phyloP scores from a whole-genome alignment of 2,888 invertebrate species.

The Dynastes grantii region DNA sequence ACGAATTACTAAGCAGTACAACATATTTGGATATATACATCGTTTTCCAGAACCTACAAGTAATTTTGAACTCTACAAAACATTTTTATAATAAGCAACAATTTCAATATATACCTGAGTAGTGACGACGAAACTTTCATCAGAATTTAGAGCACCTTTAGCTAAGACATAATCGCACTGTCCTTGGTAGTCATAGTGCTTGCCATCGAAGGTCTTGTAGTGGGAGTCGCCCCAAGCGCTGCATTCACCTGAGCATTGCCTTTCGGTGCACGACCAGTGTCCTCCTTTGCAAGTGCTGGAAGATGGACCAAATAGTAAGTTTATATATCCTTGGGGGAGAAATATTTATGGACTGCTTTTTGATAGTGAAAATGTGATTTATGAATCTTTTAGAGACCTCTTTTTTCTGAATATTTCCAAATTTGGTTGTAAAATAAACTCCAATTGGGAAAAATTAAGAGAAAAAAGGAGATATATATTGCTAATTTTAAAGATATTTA shows the following conservation, averaged over 20 bases:
- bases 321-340: not conserved
- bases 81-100: too few relatives aligned
- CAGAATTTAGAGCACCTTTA: conserved; percentile 78
- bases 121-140: conserved; percentile 82
- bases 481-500: too few relatives aligned
- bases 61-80: too few relatives aligned
- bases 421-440: too few relatives aligned
- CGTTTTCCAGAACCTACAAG: too few relatives aligned
- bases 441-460: too few relatives aligned
- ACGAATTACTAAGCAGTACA: too few relatives aligned
- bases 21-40: too few relatives aligned
- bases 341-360: not conserved
- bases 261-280: conserved; percentile 85
- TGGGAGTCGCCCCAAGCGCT: conserved; percentile 94
- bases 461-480: too few relatives aligned
- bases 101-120: conserved; percentile 74
- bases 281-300: conserved; percentile 81
- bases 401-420: too few relatives aligned
- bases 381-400: too few relatives aligned
- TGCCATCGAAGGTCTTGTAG: conserved; percentile 88
- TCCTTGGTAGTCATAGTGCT: conserved; percentile 89
- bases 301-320: conserved; percentile 38
- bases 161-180: conserved; percentile 89
- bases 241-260: conserved; percentile 85
- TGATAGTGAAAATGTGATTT: too few relatives aligned